Evolutionary conservation across 2,797 vertebrate species (phyloP), one percentile per base, ranked within the genome.

Genomic region (Lateolabrax maculatus): DNA sequence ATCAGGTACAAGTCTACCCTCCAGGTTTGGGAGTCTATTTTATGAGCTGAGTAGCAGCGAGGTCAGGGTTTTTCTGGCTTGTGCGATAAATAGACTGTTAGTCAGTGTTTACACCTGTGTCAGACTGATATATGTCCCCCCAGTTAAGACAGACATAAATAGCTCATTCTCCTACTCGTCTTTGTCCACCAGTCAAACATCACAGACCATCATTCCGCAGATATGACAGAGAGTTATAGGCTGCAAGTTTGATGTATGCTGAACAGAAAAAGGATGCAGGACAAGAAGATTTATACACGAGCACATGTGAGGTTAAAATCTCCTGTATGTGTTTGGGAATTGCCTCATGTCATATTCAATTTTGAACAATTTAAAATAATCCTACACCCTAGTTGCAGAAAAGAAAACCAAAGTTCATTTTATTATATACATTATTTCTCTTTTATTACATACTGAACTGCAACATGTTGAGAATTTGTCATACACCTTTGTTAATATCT

Each of bases 61-160:
- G 85, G 85, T 90, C 83, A 75, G 77, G 64, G 63, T 84, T 70
- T 82, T 71, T 69, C 65, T 56, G 37, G 68, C 77, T 51, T 3
- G 12, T 46, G 72, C 85, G 87, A 92, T 89, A 83, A 90, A 90
- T 89, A 75, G 78, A 79, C 76, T 77, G 71, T 77, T 83, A 66
- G 69, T 79, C 75, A 39, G 75, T 86, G 88, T 90, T 91, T 92
- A 85, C 77, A 86, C 75, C 80, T 73, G 71, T 65, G 51, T 77
- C 64, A 21, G 67, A 75, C 55, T 89, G 87, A 87, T 90, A 48
- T 83, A 88, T 81, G 69, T 83, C 63, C 25, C 74, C 15, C 8
- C 4, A 63, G 71, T 78, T 67, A 62, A 70, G 52, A 71, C 44
- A 82, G 83, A 84, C 73, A 75, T 88, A 80, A 81, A 90, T 64